Percentiles rank a stretch among this genome's conserved stretches.
Evolutionary conservation across 2,888 invertebrate genomes (phyloP).

Genomic region (Drosophila histrio): DNA sequence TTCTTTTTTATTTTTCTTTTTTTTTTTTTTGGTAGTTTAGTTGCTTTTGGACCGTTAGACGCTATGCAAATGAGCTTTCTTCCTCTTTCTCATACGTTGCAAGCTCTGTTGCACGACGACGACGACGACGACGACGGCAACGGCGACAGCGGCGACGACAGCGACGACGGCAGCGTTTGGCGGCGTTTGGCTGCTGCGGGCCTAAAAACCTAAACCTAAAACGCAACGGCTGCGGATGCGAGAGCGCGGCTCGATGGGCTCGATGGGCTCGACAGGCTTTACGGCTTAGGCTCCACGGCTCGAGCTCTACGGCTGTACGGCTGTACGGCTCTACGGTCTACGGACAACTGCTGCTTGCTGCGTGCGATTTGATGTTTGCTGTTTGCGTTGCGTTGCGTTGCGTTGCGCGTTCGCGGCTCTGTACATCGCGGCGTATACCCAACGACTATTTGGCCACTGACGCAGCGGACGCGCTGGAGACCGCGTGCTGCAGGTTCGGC

Average conservation of each 20-base stretch:
- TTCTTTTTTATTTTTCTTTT: constrained; percentile 9
- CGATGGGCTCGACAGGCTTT: constrained; percentile 7
- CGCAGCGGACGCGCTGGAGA: constrained; percentile 79
- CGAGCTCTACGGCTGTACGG: constrained; percentile 17
- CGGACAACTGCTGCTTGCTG: constrained; percentile 38
- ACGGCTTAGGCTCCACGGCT: constrained; percentile 15
- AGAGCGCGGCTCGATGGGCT: constrained; percentile 35
- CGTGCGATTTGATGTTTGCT: constrained; percentile 28
- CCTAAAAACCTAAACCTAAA: background rate
- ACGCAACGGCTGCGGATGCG: constrained; percentile 11
- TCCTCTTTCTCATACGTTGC: constrained; percentile 50
- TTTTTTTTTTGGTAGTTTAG: constrained; percentile 19
- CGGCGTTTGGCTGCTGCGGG: constrained; percentile 24
- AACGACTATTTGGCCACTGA: constrained; percentile 80
- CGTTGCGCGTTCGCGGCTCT: constrained; percentile 81
- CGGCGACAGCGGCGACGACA: constrained; percentile 34
- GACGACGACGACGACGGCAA: constrained; percentile 10
- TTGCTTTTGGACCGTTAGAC: constrained; percentile 37
- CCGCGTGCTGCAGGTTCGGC: constrained; percentile 58
- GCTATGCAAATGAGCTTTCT: constrained; percentile 49
- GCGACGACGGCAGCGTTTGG: constrained; percentile 20
- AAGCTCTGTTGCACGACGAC: constrained; percentile 43
- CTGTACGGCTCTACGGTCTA: constrained; percentile 14
- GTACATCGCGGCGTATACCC: constrained; percentile 83
- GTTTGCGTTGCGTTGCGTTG: constrained; percentile 48